Percentiles rank a stretch among this genome's conserved stretches.
phyloP scores from a whole-genome alignment of 2,113 vertebrate genomes.

The Ptychochromis oligacanthus region DNA sequence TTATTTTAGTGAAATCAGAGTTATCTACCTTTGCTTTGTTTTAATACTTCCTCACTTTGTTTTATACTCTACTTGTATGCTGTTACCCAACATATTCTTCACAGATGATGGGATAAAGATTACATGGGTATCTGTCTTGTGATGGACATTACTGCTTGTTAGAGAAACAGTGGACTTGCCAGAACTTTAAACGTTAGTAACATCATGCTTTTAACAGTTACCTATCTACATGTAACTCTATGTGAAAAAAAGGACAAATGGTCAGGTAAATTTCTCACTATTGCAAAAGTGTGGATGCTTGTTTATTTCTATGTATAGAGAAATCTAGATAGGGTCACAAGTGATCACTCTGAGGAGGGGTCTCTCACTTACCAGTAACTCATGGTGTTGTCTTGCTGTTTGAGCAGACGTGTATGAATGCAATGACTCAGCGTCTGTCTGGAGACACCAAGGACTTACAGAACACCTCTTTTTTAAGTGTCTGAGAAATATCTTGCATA shows the following conservation, averaged over 20 bases:
- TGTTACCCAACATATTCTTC: not conserved
- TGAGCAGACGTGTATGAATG: too few relatives aligned
- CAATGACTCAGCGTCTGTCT: not conserved
- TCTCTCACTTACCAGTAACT: not conserved
- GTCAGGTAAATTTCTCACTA: not conserved
- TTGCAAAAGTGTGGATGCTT: not conserved
- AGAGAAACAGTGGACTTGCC: not conserved
- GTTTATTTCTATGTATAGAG: not conserved
- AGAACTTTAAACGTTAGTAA: not conserved
- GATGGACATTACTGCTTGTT: not conserved
- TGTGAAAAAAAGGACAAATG: not conserved
- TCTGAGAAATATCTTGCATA: not conserved
- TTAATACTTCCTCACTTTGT: not conserved
- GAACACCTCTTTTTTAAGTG: not conserved
- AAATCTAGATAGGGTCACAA: not conserved
- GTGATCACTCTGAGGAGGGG: not conserved
- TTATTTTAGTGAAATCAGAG: too few relatives aligned
- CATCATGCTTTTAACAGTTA: not conserved
- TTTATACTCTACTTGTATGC: not conserved
- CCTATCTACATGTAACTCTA: not conserved
- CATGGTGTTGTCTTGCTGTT: not conserved
- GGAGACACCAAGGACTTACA: not conserved
- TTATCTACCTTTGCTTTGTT: not conserved
- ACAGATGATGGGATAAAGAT: not conserved
- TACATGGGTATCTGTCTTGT: not conserved